Evolutionary conservation across 2,797 vertebrate genomes (phyloP).

Genomic region (Micrastur ruficollis): DNA sequence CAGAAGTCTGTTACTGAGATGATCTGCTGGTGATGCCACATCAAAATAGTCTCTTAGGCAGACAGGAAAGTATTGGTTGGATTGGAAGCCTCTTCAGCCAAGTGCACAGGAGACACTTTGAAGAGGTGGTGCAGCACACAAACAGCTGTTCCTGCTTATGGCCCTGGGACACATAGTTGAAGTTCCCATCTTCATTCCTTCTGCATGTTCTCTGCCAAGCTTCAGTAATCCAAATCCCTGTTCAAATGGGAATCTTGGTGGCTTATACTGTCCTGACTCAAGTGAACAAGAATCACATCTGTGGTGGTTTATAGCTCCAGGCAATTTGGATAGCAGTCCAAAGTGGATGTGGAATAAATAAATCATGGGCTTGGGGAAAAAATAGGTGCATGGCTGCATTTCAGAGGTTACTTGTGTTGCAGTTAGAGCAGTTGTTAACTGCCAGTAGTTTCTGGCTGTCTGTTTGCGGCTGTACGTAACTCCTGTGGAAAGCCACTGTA

Average conservation of each 20-base stretch:
- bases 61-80: neutral
- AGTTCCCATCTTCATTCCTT: neutral
- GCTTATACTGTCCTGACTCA: neutral
- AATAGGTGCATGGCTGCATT: neutral
- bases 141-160: rapidly evolving
- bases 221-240: neutral
- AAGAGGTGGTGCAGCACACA: neutral
- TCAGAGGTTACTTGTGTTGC: neutral
- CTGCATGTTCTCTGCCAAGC: neutral
- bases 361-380: neutral
- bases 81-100: neutral
- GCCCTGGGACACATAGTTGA: neutral
- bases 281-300: neutral
- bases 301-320: neutral
- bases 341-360: neutral
- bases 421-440: neutral
- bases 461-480: neutral
- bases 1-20: neutral
- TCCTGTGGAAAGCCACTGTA: neutral
- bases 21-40: neutral
- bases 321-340: neutral
- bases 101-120: neutral
- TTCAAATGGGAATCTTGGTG: neutral
- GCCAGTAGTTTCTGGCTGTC: neutral
- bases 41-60: neutral